These are phyloP conservation scores for Passer montanus DNA, from an alignment of 2,113 vertebrate genomes.

Conservation along the genomic window DNA sequence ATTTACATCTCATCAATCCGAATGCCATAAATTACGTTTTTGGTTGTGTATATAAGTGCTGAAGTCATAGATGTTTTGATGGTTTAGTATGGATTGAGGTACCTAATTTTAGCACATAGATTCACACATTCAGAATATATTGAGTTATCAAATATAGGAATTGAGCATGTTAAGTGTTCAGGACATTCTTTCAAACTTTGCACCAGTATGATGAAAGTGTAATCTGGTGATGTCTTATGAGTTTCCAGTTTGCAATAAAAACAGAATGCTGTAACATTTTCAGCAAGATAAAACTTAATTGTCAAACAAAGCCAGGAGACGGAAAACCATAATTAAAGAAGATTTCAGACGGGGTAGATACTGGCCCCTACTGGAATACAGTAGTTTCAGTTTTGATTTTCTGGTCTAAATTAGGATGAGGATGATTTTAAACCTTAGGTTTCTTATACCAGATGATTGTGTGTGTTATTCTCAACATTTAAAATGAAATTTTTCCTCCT, in stretches of 20 bases:
- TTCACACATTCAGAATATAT: neutral
- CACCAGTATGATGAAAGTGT: neutral
- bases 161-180: neutral
- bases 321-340: neutral
- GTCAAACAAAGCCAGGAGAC: neutral
- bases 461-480: neutral
- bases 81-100: neutral
- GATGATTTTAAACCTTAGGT: neutral
- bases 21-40: neutral
- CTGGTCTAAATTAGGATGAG: neutral
- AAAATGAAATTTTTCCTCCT: neutral
- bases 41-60: neutral
- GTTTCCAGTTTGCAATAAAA: neutral
- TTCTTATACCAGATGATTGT: neutral
- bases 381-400: neutral
- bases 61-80: neutral
- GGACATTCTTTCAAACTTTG: neutral
- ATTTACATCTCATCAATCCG: neutral
- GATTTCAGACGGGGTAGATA: neutral
- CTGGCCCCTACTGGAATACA: neutral
- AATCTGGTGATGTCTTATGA: neutral
- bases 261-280: neutral
- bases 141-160: neutral
- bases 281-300: neutral
- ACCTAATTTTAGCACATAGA: neutral